These are phyloP conservation scores for Dasypogon diadema DNA, from an alignment of 2,888 invertebrate species.

Conservation along the genomic window DNA sequence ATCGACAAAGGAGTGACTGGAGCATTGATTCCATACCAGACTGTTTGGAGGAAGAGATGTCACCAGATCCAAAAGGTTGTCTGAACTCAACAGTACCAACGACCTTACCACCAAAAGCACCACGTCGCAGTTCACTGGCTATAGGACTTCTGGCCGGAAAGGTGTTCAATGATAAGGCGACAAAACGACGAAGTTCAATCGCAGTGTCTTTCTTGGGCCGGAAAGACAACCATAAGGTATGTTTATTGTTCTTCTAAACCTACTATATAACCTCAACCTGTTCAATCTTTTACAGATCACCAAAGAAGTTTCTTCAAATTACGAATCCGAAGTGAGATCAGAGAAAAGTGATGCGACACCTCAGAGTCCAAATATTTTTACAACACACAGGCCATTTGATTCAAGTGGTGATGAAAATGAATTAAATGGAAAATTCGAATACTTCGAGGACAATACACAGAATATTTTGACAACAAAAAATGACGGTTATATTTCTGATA, in stretches of 20 bases:
- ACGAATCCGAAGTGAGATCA: constrained; percentile 66
- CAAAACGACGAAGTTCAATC: constrained; percentile 68
- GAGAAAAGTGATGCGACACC: constrained; percentile 66
- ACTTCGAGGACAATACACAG: constrained; percentile 63
- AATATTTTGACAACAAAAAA: constrained; percentile 59
- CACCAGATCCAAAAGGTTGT: background rate
- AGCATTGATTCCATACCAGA: constrained; percentile 68
- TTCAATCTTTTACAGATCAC: constrained; percentile 54
- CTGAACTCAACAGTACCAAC: constrained; percentile 60
- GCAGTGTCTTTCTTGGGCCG: constrained; percentile 66
- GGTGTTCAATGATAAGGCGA: constrained; percentile 61
- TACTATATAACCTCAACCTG: no score
- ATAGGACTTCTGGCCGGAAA: constrained; percentile 64
- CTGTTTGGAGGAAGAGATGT: constrained; percentile 65
- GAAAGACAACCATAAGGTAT: constrained; percentile 66
- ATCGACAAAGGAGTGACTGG: constrained; percentile 68
- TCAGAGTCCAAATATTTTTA: constrained; percentile 62
- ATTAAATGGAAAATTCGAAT: constrained; percentile 60
- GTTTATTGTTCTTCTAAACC: no score
- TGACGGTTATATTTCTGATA: constrained; percentile 58
- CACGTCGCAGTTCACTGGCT: constrained; percentile 67
- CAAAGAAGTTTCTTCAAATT: constrained; percentile 60
- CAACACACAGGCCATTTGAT: constrained; percentile 56
- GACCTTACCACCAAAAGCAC: constrained; percentile 63
- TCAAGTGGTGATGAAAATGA: constrained; percentile 42